These are phyloP conservation scores for Saccopteryx bilineata DNA, from an alignment of 2,113 vertebrate genomes.

Conservation along the genomic window DNA sequence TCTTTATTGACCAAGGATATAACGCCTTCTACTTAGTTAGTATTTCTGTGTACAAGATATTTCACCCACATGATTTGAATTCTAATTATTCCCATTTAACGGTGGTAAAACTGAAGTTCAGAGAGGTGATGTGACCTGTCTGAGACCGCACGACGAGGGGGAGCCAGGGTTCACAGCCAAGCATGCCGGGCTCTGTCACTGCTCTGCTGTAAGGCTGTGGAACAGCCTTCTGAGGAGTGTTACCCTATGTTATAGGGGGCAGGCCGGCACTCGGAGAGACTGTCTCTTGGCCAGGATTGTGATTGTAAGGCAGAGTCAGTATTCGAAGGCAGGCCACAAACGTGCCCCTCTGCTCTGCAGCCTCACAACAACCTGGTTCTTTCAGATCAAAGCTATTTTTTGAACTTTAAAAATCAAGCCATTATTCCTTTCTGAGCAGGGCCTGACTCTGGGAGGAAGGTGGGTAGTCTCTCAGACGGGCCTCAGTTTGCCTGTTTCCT, in stretches of 20 bases:
- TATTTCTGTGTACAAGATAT: background rate
- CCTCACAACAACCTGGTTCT: constrained; percentile 1
- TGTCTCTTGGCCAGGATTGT: background rate
- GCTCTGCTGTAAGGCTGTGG: background rate
- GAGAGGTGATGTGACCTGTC: background rate
- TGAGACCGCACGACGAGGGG: background rate
- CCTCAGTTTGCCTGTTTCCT: background rate
- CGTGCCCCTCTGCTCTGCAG: background rate
- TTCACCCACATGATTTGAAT: background rate
- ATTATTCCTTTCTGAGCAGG: background rate
- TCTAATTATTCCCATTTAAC: background rate
- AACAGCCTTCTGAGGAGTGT: background rate
- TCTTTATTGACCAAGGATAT: background rate
- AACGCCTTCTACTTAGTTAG: background rate
- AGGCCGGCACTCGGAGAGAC: background rate
- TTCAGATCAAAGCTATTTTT: constrained; percentile 37
- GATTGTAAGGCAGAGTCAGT: background rate
- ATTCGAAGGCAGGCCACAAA: background rate
- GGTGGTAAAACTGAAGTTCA: constrained; percentile 38
- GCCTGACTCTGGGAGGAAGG: background rate
- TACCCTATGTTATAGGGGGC: background rate
- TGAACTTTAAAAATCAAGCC: constrained; percentile 35
- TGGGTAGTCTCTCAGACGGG: background rate
- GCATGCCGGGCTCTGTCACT: background rate
- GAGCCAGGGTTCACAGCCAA: background rate